Base-by-base conservation (phyloP, 2,888 invertebrate species). In the Chrysolina haemoptera region DNA sequence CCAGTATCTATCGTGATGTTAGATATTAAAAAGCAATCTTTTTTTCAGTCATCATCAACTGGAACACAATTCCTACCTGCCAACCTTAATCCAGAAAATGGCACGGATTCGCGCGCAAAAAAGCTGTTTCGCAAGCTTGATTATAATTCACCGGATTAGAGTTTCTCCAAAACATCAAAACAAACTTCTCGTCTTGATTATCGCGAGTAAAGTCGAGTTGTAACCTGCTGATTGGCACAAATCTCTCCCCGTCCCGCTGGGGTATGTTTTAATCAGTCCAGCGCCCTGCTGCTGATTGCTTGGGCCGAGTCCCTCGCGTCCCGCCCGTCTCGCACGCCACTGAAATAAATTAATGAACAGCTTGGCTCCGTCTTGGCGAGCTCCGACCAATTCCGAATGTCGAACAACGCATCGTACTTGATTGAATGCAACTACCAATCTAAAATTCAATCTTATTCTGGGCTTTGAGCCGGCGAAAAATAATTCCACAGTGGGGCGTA, bases 241-340 rank as follows among this genome's bases (percentile, higher is more conserved):
- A 82, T 82, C 83, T 83, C 78, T 77, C 72, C 78, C 73, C 78
- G 81, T 82, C 84, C 83, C 84, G 82, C 76, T 78, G 83, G 84
- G 66, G 53, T 71, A 66, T 73, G 73, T 76, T 77, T 71, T 75
- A 63, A 78, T 79, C 76, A 77, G 77, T 79, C 77, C 73, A 73
- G 69, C 76, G 74, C 76, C 76, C 71, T 75, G 75, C 66, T 14
- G 50, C 50, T 66, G 84, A 66, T 62, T 80, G 75, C 78, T 79
- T 82, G 83, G 84, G 84, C 83, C 83, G 82, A 82, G 83, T 82
- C 82, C 82, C 82, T 83, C 82, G 82, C 78, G 78, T 68, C 78
- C 71, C 67, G 50, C 48, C 68, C 41, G 50, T 48, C 11, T 63
- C 46, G 78, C 75, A 75, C 79, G 76, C 78, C 79, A 77, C 80